A percentile compares a stretch with the other conserved stretches of the same genome.
phyloP scores from a whole-genome alignment of 1,140 invertebrate species.

The Pygmarrhopalites habei region DNA sequence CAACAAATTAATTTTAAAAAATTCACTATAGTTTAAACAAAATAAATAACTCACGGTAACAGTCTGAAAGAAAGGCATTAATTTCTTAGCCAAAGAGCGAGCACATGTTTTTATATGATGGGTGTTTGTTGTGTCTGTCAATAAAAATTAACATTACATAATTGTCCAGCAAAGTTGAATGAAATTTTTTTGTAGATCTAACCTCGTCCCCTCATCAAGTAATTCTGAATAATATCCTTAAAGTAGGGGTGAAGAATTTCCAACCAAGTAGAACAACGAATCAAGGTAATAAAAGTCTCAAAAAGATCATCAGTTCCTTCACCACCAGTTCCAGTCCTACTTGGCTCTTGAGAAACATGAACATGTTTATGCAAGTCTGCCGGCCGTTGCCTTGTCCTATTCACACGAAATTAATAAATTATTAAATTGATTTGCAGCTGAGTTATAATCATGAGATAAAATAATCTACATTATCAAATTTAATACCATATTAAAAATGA shows the following conservation, averaged over 20 bases:
- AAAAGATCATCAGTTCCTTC: constrained; percentile 13
- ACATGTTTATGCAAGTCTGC: constrained; percentile 10
- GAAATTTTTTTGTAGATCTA: no score
- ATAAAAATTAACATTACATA: no score
- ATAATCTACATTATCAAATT: no score
- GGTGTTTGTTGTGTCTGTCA: constrained; percentile 24
- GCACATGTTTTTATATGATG: constrained; percentile 28
- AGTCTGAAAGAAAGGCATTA: constrained; percentile 9
- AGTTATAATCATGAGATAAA: no score
- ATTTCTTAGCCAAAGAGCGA: constrained; percentile 22
- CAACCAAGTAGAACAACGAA: constrained; percentile 16
- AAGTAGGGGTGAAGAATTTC: constrained; percentile 19
- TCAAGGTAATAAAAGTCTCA: constrained; percentile 20
- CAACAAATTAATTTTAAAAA: not conserved
- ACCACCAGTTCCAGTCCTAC: no score
- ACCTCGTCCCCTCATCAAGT: constrained; percentile 34
- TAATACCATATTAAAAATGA: no score
- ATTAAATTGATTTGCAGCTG: no score
- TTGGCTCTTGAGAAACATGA: no score
- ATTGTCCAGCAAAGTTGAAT: no score
- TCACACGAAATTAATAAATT: no score
- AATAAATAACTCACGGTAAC: constrained; percentile 8
- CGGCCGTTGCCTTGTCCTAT: constrained; percentile 9
- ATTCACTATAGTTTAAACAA: not conserved
- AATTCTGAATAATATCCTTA: constrained; percentile 25